phyloP scores from a whole-genome alignment of 2,888 invertebrate genomes.

The Andrena praecox region DNA sequence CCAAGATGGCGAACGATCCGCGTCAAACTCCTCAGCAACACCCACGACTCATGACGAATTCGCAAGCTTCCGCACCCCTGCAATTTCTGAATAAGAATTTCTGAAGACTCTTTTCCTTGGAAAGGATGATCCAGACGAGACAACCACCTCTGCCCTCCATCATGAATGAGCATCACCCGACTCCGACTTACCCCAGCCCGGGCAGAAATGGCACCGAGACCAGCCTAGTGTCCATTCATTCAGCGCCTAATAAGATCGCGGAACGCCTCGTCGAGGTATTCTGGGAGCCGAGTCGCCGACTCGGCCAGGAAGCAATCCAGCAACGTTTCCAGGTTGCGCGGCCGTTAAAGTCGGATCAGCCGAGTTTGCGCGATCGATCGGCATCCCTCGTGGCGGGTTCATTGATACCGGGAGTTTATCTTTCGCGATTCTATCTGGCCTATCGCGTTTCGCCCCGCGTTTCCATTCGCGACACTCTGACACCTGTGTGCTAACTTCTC shows the following conservation, averaged over 20 bases:
- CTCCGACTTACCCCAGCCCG: neutral
- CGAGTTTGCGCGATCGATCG: constrained; percentile 49
- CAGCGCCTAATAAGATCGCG: constrained; percentile 56
- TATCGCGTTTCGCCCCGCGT: no score
- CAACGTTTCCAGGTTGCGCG: constrained; percentile 58
- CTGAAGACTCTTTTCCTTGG: no score
- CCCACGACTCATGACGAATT: no score
- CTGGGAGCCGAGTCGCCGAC: constrained; percentile 55
- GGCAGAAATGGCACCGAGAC: constrained; percentile 20
- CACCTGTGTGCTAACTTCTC: neutral
- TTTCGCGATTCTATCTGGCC: neutral
- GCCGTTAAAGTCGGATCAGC: constrained; percentile 61
- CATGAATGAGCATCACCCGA: no score
- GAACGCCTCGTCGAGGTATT: constrained; percentile 54
- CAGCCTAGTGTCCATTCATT: constrained; percentile 13
- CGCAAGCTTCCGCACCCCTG: no score
- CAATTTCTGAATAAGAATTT: no score
- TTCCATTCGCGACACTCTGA: neutral
- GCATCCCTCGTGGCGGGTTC: constrained; percentile 24
- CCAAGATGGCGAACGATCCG: no score
- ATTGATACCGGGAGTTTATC: constrained; percentile 39
- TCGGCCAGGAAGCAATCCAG: constrained; percentile 55
- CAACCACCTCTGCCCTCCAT: no score
- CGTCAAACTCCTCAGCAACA: no score
- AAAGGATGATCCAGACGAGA: no score